phyloP scores from a whole-genome alignment of 2,888 invertebrate species.

The Xylota sylvarum region DNA sequence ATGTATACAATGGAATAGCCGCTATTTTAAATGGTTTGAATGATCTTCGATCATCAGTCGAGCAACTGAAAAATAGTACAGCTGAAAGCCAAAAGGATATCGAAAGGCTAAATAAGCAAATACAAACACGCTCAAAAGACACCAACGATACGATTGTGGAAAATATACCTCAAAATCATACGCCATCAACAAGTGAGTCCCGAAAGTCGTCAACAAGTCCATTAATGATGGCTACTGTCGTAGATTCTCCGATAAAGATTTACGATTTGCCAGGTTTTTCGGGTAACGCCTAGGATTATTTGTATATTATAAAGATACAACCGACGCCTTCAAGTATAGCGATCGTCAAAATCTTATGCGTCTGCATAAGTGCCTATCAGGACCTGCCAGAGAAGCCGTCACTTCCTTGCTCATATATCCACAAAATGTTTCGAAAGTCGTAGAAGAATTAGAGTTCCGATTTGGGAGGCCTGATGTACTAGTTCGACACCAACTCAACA shows the following conservation, averaged over 20 bases:
- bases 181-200: too few relatives aligned
- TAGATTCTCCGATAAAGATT: slow-evolving; percentile 23
- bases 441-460: slow-evolving; percentile 53
- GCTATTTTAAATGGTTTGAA: too few relatives aligned
- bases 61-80: too few relatives aligned
- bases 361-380: slow-evolving; percentile 38
- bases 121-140: too few relatives aligned
- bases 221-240: too few relatives aligned
- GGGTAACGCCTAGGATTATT: slow-evolving; percentile 51
- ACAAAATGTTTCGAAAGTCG: slow-evolving; percentile 35
- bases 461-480: slow-evolving; percentile 51
- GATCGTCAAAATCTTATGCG: slow-evolving; percentile 50
- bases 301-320: slow-evolving; percentile 52
- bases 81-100: too few relatives aligned
- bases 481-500: slow-evolving; percentile 33
- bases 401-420: slow-evolving; percentile 57
- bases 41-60: too few relatives aligned
- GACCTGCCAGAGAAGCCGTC: slow-evolving; percentile 51
- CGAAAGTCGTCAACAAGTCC: too few relatives aligned
- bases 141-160: too few relatives aligned
- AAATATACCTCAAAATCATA: too few relatives aligned
- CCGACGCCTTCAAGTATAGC: slow-evolving; percentile 43
- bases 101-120: too few relatives aligned
- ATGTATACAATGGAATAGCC: too few relatives aligned
- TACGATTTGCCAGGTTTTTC: slow-evolving; percentile 59